Base-by-base conservation (phyloP, 2,113 vertebrate genomes). In the Bungarus multicinctus region DNA sequence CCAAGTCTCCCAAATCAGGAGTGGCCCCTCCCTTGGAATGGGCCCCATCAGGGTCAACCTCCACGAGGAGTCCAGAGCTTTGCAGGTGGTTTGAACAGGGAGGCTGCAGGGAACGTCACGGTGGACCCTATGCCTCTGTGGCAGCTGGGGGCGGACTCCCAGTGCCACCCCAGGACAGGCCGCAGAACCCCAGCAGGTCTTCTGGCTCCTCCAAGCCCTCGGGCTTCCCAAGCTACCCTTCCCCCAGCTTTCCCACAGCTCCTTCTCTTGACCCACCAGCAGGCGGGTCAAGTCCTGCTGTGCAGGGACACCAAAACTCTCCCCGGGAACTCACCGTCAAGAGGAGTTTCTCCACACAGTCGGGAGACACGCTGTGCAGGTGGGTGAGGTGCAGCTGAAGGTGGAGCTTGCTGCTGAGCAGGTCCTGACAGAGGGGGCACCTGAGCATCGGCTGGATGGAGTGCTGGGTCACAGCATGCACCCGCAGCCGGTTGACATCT, bases 301-400 rank as follows among this genome's bases (percentile, higher is more conserved):
- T 27, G 12, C 45, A 27, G 85, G 34, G 85, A 12, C 45, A 50
- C 12, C 4, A 10, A 5, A 50, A 27, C 3, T 18, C 18, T 54
- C 20, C 8, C n/a, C n/a, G 3, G 27, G 0, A 30, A 95, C 98
- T 98, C 96, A 99, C 99, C 96, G 99, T 99, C 97, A 99, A 97
- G 92, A 99, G 98, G 89, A 99, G 99, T 90, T 99, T 99, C 89
- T 99, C 99, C 0, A 99, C 99, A 0, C 99, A 99, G 98, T 99
- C 99, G 0, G 99, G 99, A 0, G 99, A 98, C 97, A 99, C 99
- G 0, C 99, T 99, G 98, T 99, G 99, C 94, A 99, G 98, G 96
- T 99, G 99, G 87, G 99, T 99, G 97, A 99, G 99, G 97, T 99
- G 99, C 96, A 99, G 98, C 99, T 99, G 99, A 95, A 99, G 98